A percentile compares a stretch with the other conserved stretches of the same genome.
phyloP scores from a whole-genome alignment of 1,140 invertebrate genomes.

The Cataglyphis hispanica region DNA sequence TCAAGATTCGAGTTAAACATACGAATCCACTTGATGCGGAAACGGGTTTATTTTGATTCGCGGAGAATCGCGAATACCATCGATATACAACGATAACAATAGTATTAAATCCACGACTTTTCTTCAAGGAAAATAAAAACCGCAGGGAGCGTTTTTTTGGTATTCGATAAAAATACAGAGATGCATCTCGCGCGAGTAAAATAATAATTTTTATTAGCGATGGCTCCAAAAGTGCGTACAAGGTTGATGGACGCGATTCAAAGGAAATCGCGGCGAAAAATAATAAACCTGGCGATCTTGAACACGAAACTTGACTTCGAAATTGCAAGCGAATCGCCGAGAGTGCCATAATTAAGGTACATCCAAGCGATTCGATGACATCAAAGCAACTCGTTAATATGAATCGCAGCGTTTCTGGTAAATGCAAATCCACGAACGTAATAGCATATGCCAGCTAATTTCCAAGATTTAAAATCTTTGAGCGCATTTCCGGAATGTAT shows the following conservation, averaged over 20 bases:
- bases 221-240: background rate
- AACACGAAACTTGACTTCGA: background rate
- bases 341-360: constrained; percentile 10
- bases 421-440: background rate
- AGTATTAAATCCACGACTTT: constrained; percentile 47
- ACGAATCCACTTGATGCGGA: constrained; percentile 26
- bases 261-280: constrained; percentile 14
- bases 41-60: constrained; percentile 66
- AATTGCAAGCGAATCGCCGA: background rate
- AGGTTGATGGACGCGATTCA: background rate
- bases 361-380: background rate
- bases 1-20: constrained; percentile 6
- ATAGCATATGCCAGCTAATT: background rate
- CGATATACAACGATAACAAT: constrained; percentile 11
- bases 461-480: constrained; percentile 9
- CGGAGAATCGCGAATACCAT: constrained; percentile 11
- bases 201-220: constrained; percentile 30
- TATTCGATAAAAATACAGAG: constrained; percentile 30
- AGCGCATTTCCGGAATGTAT: background rate
- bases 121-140: constrained; percentile 58
- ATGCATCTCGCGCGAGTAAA: background rate
- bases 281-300: constrained; percentile 30
- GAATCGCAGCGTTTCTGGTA: constrained; percentile 27
- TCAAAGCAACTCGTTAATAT: constrained; percentile 22
- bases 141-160: background rate